A percentile compares a stretch with the other conserved stretches of the same genome.
Evolutionary conservation across 2,888 invertebrate genomes (phyloP).

Genomic region (Conomelus anceps): DNA sequence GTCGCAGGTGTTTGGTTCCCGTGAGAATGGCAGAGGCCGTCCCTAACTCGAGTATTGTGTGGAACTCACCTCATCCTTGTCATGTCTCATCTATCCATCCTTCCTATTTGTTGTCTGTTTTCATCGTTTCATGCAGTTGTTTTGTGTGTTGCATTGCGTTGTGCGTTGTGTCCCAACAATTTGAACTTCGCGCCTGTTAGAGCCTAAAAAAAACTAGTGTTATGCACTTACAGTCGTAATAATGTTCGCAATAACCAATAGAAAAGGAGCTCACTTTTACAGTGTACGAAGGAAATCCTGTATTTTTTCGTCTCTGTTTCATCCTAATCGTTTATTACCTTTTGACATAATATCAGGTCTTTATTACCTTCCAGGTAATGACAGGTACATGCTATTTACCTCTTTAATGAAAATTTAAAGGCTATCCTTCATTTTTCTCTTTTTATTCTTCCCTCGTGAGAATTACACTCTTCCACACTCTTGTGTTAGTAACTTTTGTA

Average conservation of each 20-base stretch:
- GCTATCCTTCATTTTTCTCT: too few species aligned
- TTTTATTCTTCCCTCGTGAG: too few species aligned
- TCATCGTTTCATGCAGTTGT: neutral
- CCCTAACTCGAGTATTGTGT: neutral
- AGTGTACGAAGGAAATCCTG: neutral
- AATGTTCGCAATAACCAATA: neutral
- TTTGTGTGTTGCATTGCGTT: too few species aligned
- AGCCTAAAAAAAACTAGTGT: neutral
- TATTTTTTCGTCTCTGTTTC: neutral
- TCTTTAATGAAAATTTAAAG: too few species aligned
- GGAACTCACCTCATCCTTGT: neutral
- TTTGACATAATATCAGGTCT: neutral
- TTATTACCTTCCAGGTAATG: neutral
- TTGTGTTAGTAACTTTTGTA: too few species aligned
- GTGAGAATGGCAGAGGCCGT: neutral
- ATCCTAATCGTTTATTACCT: neutral
- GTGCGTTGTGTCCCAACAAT: neutral
- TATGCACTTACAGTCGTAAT: neutral
- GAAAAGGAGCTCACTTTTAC: neutral
- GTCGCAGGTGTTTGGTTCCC: neutral
- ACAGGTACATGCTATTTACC: too few species aligned
- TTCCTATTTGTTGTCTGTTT: neutral
- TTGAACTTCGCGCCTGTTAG: neutral
- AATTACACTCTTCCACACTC: too few species aligned
- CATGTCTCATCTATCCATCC: neutral